Evolutionary conservation across 2,888 invertebrate genomes (phyloP).

Genomic region (Cerceris rybyensis): DNA sequence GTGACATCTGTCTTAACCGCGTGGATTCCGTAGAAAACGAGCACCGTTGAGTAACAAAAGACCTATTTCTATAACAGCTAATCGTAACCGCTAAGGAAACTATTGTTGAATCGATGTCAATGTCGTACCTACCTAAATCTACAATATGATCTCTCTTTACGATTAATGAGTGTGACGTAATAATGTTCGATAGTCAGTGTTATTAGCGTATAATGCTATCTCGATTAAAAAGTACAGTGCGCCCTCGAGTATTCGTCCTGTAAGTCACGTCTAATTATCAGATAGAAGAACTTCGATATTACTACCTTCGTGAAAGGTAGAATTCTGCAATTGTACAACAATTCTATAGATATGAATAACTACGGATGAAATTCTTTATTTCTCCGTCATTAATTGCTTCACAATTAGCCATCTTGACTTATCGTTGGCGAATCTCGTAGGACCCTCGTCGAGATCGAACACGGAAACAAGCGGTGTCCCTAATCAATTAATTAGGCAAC

Average conservation of each 20-base stretch:
- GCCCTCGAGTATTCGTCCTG: slow-evolving; percentile 17
- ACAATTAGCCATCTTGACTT: not conserved
- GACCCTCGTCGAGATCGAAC: slow-evolving; percentile 14
- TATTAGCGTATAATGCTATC: slow-evolving; percentile 53
- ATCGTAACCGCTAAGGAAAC: slow-evolving; percentile 48
- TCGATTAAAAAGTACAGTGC: slow-evolving; percentile 43
- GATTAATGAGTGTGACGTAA: slow-evolving; percentile 73
- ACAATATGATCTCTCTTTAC: slow-evolving; percentile 69
- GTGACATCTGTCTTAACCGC: slow-evolving; percentile 17
- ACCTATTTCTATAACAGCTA: slow-evolving; percentile 42
- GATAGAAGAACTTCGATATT: not conserved
- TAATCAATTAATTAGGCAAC: slow-evolving; percentile 61
- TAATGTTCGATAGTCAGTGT: slow-evolving; percentile 73
- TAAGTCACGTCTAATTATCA: not conserved
- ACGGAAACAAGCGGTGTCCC: slow-evolving; percentile 18
- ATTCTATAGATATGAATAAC: too few species aligned
- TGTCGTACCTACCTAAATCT: slow-evolving; percentile 63
- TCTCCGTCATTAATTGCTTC: not conserved
- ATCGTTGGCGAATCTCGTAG: slow-evolving; percentile 1
- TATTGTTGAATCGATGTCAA: slow-evolving; percentile 71
- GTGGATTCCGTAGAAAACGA: slow-evolving; percentile 13
- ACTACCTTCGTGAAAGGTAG: too few species aligned
- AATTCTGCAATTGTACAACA: too few species aligned
- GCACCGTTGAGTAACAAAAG: slow-evolving; percentile 18
- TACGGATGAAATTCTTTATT: not conserved